These are phyloP conservation scores for Tanypteryx hageni DNA, from an alignment of 2,888 invertebrate species.

Conservation along the genomic window DNA sequence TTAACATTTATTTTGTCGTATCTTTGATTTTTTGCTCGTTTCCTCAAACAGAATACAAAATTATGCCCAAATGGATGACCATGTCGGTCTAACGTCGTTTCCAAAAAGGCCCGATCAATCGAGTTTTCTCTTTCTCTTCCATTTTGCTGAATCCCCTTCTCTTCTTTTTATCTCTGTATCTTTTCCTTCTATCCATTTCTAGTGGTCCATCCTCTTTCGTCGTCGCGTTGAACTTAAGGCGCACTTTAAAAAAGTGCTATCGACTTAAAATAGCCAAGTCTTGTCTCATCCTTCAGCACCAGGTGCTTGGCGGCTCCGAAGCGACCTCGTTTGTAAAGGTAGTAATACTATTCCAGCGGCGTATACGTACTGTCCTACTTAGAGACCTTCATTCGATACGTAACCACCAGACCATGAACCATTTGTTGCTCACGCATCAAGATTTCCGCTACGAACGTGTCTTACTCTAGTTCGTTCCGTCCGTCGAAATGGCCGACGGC, in stretches of 20 bases:
- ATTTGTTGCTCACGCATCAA: neutral
- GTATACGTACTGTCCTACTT: neutral
- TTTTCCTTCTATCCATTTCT: neutral
- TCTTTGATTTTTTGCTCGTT: too few relatives aligned
- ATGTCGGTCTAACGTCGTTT: too few relatives aligned
- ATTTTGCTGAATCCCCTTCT: neutral
- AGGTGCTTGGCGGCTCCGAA: neutral
- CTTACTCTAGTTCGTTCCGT: neutral
- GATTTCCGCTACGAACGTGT: neutral
- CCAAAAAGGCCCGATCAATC: neutral
- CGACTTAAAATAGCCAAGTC: neutral
- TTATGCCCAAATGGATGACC: too few relatives aligned
- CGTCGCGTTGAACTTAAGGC: too few relatives aligned
- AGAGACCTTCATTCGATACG: too few relatives aligned
- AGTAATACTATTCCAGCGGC: neutral
- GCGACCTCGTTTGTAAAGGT: neutral
- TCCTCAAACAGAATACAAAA: too few relatives aligned
- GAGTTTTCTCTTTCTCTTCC: neutral
- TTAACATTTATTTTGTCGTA: too few relatives aligned
- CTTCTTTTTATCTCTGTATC: neutral
- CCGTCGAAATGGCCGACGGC: neutral
- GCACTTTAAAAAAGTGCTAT: neutral
- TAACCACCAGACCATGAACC: too few relatives aligned
- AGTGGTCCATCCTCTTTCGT: neutral
- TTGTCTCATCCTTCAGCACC: neutral